Evolutionary conservation across 2,888 invertebrate genomes (phyloP).

Genomic region (Patella caerulea): DNA sequence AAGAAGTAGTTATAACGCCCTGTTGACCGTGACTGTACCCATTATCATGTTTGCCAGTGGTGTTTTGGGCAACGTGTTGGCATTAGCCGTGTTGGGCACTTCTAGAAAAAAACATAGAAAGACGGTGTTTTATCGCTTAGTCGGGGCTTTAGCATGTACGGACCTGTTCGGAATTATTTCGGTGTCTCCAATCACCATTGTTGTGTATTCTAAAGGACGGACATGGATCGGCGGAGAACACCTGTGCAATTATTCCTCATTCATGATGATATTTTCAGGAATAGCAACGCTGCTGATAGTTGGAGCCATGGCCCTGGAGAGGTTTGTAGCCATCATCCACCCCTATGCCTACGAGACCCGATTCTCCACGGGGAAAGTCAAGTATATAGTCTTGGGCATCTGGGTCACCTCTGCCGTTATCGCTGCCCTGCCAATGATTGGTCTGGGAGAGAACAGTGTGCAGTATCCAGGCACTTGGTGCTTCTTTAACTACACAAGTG

Average conservation of each 20-base stretch:
- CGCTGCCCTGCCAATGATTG: slow-evolving; percentile 63
- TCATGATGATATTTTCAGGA: slow-evolving; percentile 66
- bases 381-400: slow-evolving; percentile 43
- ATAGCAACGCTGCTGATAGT: slow-evolving; percentile 66
- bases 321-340: slow-evolving; percentile 62
- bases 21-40: slow-evolving; percentile 41
- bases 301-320: slow-evolving; percentile 69
- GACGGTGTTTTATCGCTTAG: slow-evolving; percentile 67
- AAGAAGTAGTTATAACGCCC: slow-evolving; percentile 11
- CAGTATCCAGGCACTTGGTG: slow-evolving; percentile 71
- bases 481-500: slow-evolving; percentile 67
- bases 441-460: slow-evolving; percentile 65
- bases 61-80: slow-evolving; percentile 65
- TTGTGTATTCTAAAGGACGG: slow-evolving; percentile 52
- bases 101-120: slow-evolving; percentile 57
- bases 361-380: slow-evolving; percentile 51
- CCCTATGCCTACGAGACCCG: slow-evolving; percentile 62
- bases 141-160: slow-evolving; percentile 65
- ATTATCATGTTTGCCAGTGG: slow-evolving; percentile 55
- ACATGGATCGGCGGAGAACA: slow-evolving; percentile 59
- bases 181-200: slow-evolving; percentile 55
- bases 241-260: slow-evolving; percentile 66
- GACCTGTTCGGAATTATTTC: slow-evolving; percentile 66
- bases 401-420: slow-evolving; percentile 58
- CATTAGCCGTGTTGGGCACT: slow-evolving; percentile 61